Percentiles rank a stretch among this genome's conserved stretches.
Conservation (phyloP, 1,140 invertebrate genomes). For the Calliphora vicina region DNA sequence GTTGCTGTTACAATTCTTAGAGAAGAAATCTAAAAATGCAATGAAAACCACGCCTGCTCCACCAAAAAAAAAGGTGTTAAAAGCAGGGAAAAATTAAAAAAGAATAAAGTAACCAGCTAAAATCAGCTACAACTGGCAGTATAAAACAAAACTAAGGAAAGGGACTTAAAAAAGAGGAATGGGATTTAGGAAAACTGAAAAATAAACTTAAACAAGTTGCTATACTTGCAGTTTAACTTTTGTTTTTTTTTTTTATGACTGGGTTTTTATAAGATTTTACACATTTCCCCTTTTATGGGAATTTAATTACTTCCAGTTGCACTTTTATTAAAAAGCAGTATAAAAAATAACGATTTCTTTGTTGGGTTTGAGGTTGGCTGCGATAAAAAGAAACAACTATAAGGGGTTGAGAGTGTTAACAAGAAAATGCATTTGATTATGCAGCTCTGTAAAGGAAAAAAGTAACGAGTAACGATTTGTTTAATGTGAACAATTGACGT, state of each 20-base stretch:
- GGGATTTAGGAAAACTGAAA: no score
- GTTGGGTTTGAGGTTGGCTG: neutral
- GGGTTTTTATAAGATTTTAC: neutral
- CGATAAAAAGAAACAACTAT: neutral
- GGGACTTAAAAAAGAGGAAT: no score
- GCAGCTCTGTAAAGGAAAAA: neutral
- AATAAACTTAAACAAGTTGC: no score
- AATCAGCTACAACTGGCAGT: neutral
- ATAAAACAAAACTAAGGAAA: neutral
- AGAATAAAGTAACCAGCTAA: neutral
- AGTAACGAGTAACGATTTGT: conserved; percentile 36
- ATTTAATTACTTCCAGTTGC: neutral
- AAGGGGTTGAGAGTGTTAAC: neutral
- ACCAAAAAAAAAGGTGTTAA: neutral
- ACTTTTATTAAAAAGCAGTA: no score
- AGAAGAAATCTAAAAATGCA: neutral
- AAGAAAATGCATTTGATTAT: conserved; percentile 12
- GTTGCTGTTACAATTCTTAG: no score
- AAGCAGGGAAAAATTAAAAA: neutral
- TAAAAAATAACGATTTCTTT: neutral
- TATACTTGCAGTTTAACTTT: no score
- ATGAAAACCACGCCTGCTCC: neutral
- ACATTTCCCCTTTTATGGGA: neutral
- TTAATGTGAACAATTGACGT: conserved; percentile 33
- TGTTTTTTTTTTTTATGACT: no score